These are phyloP conservation scores for Orchestia grillus DNA, from an alignment of 1,140 invertebrate genomes.

Conservation along the genomic window DNA sequence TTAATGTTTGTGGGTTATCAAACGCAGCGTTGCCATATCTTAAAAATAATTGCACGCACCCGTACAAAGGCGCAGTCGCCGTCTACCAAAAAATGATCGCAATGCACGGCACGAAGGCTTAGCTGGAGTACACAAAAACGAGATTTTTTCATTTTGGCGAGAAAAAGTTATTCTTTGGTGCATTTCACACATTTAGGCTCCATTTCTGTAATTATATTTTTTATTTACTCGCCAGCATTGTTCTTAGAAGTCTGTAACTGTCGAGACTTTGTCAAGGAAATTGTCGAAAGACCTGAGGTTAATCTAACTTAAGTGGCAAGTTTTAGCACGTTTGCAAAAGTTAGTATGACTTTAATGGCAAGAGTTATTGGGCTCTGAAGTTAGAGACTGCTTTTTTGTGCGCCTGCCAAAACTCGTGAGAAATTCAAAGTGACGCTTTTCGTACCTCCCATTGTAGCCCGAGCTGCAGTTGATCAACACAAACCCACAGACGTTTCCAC, in stretches of 20 bases:
- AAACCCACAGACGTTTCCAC: not conserved
- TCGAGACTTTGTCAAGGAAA: not conserved
- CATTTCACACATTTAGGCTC: not conserved
- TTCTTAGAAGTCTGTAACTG: not conserved
- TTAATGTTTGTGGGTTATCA: too few species aligned
- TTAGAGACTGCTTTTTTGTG: not conserved
- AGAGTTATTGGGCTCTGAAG: not conserved
- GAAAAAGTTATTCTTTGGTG: not conserved
- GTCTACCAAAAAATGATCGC: too few species aligned
- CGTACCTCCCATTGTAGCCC: not conserved
- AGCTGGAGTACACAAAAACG: not conserved
- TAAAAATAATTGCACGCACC: too few species aligned
- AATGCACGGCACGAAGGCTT: too few species aligned
- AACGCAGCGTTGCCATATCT: too few species aligned
- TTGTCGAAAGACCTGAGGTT: not conserved
- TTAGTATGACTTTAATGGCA: constrained; percentile 25
- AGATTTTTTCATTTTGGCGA: not conserved
- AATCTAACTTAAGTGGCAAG: constrained; percentile 36
- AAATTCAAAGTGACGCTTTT: not conserved
- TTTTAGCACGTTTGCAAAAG: constrained; percentile 2
- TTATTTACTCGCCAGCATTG: not conserved
- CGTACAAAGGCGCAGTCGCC: too few species aligned
- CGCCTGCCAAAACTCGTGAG: not conserved
- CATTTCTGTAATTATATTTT: not conserved
- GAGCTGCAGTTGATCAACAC: too few species aligned